phyloP scores from a whole-genome alignment of 1,140 invertebrate species.

The Neoseiulus cucumeris region DNA sequence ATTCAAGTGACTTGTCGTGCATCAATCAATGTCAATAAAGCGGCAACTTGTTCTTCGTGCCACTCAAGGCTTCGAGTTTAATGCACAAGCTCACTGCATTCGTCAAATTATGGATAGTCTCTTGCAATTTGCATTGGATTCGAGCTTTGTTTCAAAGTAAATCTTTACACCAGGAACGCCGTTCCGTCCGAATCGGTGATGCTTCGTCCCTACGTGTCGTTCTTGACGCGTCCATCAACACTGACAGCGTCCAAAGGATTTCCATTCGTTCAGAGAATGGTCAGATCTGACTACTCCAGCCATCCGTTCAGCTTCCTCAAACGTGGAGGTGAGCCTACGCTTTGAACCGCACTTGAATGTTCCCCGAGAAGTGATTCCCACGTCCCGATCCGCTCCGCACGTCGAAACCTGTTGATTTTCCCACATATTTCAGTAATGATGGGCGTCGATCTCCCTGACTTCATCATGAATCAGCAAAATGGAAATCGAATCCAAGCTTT shows the following conservation, averaged over 20 bases:
- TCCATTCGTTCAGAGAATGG: conserved; percentile 9
- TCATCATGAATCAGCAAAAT: conserved; percentile 11
- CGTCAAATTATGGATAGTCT: no score
- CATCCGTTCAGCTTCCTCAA: conserved; percentile 5
- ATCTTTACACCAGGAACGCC: neutral
- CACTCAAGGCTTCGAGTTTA: no score
- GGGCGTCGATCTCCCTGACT: conserved; percentile 3
- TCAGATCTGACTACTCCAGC: neutral
- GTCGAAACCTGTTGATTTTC: neutral
- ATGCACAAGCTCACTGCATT: no score
- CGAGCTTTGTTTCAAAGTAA: neutral
- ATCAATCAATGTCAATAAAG: no score
- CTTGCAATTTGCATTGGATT: no score
- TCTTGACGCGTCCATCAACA: neutral
- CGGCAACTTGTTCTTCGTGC: no score
- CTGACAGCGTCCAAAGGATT: conserved; percentile 3
- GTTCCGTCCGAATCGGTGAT: neutral
- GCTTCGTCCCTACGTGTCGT: neutral
- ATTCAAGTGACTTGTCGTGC: no score
- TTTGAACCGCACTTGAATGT: no score
- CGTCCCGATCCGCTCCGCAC: no score
- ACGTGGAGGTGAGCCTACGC: neutral
- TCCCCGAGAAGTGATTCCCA: no score
- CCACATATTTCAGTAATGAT: neutral
- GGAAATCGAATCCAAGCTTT: conserved; percentile 8